These are phyloP conservation scores for Trinectes maculatus DNA, from an alignment of 2,113 vertebrate species.

Conservation along the genomic window DNA sequence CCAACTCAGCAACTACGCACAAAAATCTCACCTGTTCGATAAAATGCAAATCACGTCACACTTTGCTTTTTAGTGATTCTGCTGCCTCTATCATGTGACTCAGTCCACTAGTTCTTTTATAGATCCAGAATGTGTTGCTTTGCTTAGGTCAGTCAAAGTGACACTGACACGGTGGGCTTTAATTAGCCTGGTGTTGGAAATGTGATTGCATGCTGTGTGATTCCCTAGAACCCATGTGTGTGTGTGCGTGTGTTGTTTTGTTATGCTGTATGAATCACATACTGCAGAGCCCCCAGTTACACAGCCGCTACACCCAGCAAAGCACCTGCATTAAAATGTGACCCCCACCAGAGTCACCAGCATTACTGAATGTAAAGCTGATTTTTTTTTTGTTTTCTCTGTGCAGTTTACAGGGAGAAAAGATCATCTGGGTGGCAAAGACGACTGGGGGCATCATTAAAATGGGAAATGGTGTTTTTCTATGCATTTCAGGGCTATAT, in stretches of 20 bases:
- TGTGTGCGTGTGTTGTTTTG: neutral
- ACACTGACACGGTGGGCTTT: too few relatives aligned
- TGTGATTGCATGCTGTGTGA: neutral
- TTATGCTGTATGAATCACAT: neutral
- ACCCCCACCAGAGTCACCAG: neutral
- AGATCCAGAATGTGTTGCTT: slow-evolving; percentile 1
- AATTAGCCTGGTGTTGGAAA: neutral
- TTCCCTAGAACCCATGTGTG: neutral
- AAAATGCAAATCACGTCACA: too few relatives aligned
- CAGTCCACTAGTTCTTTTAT: neutral
- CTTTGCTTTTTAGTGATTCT: neutral
- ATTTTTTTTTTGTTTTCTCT: neutral
- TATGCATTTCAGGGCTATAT: neutral
- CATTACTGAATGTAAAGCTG: neutral
- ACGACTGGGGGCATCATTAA: neutral
- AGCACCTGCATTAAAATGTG: neutral
- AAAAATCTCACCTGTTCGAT: too few relatives aligned
- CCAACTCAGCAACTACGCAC: too few relatives aligned
- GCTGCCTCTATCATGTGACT: neutral
- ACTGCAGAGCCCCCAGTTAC: too few relatives aligned
- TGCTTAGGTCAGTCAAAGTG: too few relatives aligned
- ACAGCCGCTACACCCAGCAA: neutral
- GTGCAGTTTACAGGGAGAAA: too few relatives aligned
- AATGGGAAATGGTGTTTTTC: neutral
- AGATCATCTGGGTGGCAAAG: too few relatives aligned